Evolutionary conservation across 1,140 invertebrate genomes (phyloP).

Genomic region (Monomorium pharaonis): DNA sequence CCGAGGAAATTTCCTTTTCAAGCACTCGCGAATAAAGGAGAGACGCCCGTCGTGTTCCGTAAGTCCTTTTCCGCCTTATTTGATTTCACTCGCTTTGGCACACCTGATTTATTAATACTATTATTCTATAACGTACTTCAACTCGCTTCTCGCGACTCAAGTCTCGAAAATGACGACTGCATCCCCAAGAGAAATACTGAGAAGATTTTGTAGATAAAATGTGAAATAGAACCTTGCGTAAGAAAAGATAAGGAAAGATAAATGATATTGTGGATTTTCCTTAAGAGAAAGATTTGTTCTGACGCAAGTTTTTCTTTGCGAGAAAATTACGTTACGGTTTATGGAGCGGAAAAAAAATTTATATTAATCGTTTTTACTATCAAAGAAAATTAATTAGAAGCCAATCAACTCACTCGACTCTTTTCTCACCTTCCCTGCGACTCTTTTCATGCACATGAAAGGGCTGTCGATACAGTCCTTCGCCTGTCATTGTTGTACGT

Average conservation of each 20-base stretch:
- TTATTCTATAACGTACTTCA: constrained; percentile 37
- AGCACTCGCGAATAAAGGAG: constrained; percentile 29
- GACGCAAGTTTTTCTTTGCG: neutral
- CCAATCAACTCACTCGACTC: constrained; percentile 54
- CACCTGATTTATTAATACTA: constrained; percentile 42
- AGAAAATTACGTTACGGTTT: neutral
- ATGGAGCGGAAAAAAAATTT: neutral
- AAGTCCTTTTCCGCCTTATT: constrained; percentile 10
- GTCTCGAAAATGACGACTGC: neutral
- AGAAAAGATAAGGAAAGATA: constrained; percentile 13
- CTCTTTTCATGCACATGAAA: constrained; percentile 88
- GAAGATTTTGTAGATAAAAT: constrained; percentile 23
- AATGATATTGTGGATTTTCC: constrained; percentile 8
- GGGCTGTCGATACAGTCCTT: constrained; percentile 84
- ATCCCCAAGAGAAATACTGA: constrained; percentile 1
- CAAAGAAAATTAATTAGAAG: neutral
- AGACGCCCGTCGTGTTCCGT: neutral
- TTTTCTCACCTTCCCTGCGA: constrained; percentile 83
- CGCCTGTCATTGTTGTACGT: constrained; percentile 91
- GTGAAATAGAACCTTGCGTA: neutral
- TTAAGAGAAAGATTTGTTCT: neutral
- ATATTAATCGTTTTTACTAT: neutral
- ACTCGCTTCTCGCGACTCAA: neutral
- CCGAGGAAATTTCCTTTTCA: constrained; percentile 15
- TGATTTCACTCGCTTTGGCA: constrained; percentile 29